These are phyloP conservation scores for Hiodon tergisus DNA, from an alignment of 2,113 vertebrate species.

Conservation along the genomic window DNA sequence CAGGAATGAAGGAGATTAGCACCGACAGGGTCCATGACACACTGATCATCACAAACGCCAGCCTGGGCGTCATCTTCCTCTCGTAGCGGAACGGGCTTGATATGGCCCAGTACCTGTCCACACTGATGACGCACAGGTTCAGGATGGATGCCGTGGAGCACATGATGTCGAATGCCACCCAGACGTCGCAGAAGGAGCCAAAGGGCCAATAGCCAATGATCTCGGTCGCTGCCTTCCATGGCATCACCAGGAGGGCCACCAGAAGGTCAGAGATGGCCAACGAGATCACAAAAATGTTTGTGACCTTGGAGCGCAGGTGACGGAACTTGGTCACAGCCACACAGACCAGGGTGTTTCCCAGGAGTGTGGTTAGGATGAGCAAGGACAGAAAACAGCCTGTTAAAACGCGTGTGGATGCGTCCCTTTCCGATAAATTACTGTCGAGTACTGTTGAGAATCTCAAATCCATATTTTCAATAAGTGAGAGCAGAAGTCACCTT, in stretches of 20 bases:
- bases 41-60: slow-evolving; percentile 90
- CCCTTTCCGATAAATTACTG: slow-evolving; percentile 68
- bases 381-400: slow-evolving; percentile 90
- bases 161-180: slow-evolving; percentile 99
- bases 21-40: slow-evolving; percentile 91
- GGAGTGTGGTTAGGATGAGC: slow-evolving; percentile 89
- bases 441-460: slow-evolving; percentile 81
- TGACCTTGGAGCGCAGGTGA: slow-evolving; percentile 95
- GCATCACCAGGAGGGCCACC: slow-evolving; percentile 95
- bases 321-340: slow-evolving; percentile 90
- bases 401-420: slow-evolving; percentile 85
- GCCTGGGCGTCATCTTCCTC: slow-evolving; percentile 96
- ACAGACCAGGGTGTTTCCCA: slow-evolving; percentile 95
- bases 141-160: slow-evolving; percentile 96
- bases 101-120: slow-evolving; percentile 97
- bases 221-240: slow-evolving; percentile 94
- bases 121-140: slow-evolving; percentile 95
- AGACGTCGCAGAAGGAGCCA: slow-evolving; percentile 90
- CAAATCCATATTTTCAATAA: slow-evolving; percentile 72
- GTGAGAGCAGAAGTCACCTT: slow-evolving; percentile 59
- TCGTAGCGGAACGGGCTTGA: slow-evolving; percentile 94
- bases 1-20: slow-evolving; percentile 93
- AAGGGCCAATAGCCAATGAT: slow-evolving; percentile 96
- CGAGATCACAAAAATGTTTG: slow-evolving; percentile 97
- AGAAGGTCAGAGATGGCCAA: slow-evolving; percentile 92